Evolutionary conservation across 2,888 invertebrate genomes (phyloP), one percentile per base, ranked within the genome.

Genomic region (Apodemia zela): DNA sequence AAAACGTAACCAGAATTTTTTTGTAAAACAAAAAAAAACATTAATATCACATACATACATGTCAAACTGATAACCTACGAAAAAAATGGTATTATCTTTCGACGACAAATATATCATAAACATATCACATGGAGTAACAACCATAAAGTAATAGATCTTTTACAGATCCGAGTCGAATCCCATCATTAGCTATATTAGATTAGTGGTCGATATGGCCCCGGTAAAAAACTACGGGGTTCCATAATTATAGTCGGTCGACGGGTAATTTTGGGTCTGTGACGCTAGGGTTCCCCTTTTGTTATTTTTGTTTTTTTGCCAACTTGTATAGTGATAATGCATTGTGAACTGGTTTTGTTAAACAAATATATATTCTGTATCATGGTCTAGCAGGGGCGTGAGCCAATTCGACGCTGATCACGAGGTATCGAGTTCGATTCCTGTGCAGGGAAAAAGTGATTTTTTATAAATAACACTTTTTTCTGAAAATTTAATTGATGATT

Each of bases 171-270:
- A 74, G 73, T 72, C 80, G 75, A 78, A 81, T 81, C 78, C 87
- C 76, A 75, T 86, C 85, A 86, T 87, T 87, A 87, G 81, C 77
- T 78, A 77, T 84, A 85, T 86, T 85, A 86, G 87, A 87, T 87
- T 82, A 85, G 85, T 84, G 84, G 84, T 77, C 76, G 80, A 81
- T 82, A 77, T 72, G 69, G 71, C 67, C 49, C 29, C 72, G 81
- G 80, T 84, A 86, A 85, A 86, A 86, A 86, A 80, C 75, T 76
- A 81, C 82, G 79, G 79, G 78, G 78, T 72, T 69, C 74, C 72
- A 72, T 83, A 85, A 84, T 86, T 85, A 85, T 81, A 81, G 82
- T 71, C 75, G 75, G 73, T 66, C 68, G 70, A 73, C 69, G 72
- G 79, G 87, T 86, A 87, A 85, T 79, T 82, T 70, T 84, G 86